Conservation (phyloP, 2,888 invertebrate genomes). For the Tortrix viridana region DNA sequence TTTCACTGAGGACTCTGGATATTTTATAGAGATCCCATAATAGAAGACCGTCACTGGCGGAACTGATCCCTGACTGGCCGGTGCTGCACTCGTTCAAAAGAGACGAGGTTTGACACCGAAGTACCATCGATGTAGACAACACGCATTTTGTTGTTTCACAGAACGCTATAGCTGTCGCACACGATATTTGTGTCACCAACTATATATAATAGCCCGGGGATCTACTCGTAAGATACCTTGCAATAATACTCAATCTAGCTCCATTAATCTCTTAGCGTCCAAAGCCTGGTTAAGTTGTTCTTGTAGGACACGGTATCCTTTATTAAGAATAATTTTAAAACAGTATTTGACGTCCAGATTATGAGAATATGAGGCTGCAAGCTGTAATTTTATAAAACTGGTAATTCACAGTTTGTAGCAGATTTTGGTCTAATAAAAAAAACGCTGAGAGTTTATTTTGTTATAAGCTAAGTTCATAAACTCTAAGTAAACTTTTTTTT, state of each 20-base stretch:
- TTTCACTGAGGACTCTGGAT: constrained; percentile 68
- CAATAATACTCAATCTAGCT: constrained; percentile 23
- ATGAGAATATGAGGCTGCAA: too few species aligned
- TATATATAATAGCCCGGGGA: constrained; percentile 20
- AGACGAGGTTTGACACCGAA: constrained; percentile 91
- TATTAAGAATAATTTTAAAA: too few species aligned
- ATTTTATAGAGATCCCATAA: constrained; percentile 82
- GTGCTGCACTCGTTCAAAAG: constrained; percentile 92
- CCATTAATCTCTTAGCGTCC: too few species aligned
- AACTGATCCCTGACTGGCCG: constrained; percentile 98
- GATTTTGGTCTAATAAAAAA: too few species aligned
- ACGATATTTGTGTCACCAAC: constrained; percentile 44
- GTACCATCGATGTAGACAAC: constrained; percentile 63
- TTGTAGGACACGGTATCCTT: too few species aligned
- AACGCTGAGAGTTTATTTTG: too few species aligned
- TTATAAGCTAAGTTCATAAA: too few species aligned
- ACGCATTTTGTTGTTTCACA: constrained; percentile 78
- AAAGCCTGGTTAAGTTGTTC: too few species aligned
- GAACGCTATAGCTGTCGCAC: constrained; percentile 69
- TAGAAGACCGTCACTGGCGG: constrained; percentile 95
- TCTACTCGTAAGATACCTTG: constrained; percentile 30
- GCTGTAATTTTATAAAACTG: too few species aligned
- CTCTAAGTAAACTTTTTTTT: too few species aligned
- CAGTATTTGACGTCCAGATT: too few species aligned
- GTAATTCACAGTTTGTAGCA: too few species aligned